These are phyloP conservation scores for Marmota flaviventris DNA, from an alignment of 2,113 vertebrate genomes.

Conservation along the genomic window DNA sequence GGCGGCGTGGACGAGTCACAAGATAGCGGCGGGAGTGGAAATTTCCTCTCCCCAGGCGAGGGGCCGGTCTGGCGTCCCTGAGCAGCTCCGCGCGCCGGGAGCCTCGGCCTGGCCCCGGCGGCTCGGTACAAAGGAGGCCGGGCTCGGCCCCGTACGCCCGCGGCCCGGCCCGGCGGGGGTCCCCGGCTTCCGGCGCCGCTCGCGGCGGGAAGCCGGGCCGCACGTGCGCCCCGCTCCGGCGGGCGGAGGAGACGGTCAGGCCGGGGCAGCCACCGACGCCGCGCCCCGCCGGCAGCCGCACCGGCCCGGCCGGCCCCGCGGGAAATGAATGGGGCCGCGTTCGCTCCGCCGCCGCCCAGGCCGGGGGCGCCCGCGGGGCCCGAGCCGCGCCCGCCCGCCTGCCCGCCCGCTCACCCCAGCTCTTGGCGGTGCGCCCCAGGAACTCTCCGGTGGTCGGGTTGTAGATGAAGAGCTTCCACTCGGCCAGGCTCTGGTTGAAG, in stretches of 20 bases:
- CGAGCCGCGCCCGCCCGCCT: not conserved
- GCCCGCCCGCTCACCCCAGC: constrained; percentile 92
- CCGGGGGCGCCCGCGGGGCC: not conserved
- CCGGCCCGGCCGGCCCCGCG: not conserved
- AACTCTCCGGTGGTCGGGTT: constrained; percentile 93
- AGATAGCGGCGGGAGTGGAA: constrained; percentile 87
- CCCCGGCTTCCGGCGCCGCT: constrained; percentile 57
- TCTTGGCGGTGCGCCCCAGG: constrained; percentile 95
- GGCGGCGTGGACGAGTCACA: constrained; percentile 78
- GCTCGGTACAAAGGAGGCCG: constrained; percentile 74
- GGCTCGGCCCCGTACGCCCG: not conserved
- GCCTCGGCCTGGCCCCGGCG: constrained; percentile 77
- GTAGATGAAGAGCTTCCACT: constrained; percentile 95
- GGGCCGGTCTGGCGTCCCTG: constrained; percentile 86
- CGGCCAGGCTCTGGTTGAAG: constrained; percentile 88
- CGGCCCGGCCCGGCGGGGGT: not conserved
- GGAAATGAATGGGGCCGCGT: constrained; percentile 77
- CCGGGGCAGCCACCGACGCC: not conserved
- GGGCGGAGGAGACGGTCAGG: not conserved
- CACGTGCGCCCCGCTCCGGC: constrained; percentile 63
- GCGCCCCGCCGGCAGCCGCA: not conserved
- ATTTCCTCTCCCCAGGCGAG: constrained; percentile 88
- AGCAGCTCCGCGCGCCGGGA: constrained; percentile 81
- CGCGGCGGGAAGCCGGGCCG: constrained; percentile 29
- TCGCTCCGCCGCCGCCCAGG: not conserved